Conservation (phyloP, 2,888 invertebrate genomes). For the Alcis repandata region DNA sequence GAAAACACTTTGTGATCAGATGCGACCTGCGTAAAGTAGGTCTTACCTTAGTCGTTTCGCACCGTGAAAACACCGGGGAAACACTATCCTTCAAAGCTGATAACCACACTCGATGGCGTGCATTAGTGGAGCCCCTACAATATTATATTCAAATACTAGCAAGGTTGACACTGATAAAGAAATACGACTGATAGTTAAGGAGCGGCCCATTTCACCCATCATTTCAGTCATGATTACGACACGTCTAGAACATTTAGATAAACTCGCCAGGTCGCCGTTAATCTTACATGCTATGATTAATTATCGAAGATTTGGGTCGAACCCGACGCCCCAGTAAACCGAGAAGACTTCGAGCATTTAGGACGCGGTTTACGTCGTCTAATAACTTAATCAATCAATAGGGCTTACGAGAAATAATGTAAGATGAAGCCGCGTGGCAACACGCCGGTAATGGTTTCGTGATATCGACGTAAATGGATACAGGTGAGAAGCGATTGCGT, state of each 20-base stretch:
- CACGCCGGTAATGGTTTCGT: constrained; percentile 6
- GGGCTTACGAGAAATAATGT: constrained; percentile 27
- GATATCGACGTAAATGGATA: constrained; percentile 4
- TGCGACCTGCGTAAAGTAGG: no score
- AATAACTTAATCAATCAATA: constrained; percentile 49
- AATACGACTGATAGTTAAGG: neutral
- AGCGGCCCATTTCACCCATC: neutral
- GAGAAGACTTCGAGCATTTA: constrained; percentile 54
- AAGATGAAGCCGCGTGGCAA: constrained; percentile 4
- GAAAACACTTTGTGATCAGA: no score
- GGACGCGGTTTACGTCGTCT: constrained; percentile 53
- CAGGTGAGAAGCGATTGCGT: neutral
- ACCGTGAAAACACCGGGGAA: no score
- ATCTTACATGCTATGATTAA: constrained; percentile 69
- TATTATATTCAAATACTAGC: no score
- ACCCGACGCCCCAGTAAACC: constrained; percentile 65
- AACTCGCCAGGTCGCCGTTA: constrained; percentile 2
- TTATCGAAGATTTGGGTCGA: constrained; percentile 72
- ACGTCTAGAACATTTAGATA: neutral
- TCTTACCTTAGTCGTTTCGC: no score
- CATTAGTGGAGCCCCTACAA: no score
- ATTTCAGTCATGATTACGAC: neutral
- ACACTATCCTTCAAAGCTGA: no score
- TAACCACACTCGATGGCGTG: no score
- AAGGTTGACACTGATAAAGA: neutral